Base-by-base conservation (phyloP, 2,797 vertebrate species). In the Glossophaga mutica region DNA sequence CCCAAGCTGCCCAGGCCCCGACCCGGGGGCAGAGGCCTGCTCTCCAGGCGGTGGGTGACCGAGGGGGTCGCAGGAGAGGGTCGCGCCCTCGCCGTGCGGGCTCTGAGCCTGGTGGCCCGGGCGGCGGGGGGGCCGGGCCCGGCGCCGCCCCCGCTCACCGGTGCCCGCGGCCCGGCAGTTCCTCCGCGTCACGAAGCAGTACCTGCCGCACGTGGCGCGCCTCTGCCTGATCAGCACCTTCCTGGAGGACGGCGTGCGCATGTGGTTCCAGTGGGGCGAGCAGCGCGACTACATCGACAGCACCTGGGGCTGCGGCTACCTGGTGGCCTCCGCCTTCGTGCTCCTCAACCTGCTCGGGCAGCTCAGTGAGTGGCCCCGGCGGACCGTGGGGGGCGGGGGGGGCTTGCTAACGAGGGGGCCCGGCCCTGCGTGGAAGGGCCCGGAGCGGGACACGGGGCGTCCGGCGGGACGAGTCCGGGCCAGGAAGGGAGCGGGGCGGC, bases 181-280 rank as follows among this genome's bases (percentile, higher is more conserved):
- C 98, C 98, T 99, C 97, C 98, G 99, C 48, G 98, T 99, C 98
- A 99, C 99, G 0, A 99, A 99, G 98, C 99, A 99, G 98, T 99
- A 99, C 98, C 99, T 99, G 65, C 99, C 99, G 1, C 99, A 99
- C 37, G 97, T 99, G 98, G 99, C 99, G 0, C 99, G 99, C 5
- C 99, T 99, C 42, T 99, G 99, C 98, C 99, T 99, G 32, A 99
- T 99, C 98, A 99, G 99, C 98, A 99, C 99, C 95, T 99, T 99
- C 98, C 98, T 99, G 97, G 99, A 99, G 98, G 99, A 99, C 0
- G 99, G 99, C 90, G 99, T 99, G 97, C 99, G 99, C 94, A 99
- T 99, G 99, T 99, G 99, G 99, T 99, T 99, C 98, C 99, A 99
- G 99, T 99, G 99, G 99, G 98, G 99, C 0, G 99, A 99, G 89